Base-by-base conservation (phyloP, 2,113 vertebrate species). In the Shinisaurus crocodilurus region DNA sequence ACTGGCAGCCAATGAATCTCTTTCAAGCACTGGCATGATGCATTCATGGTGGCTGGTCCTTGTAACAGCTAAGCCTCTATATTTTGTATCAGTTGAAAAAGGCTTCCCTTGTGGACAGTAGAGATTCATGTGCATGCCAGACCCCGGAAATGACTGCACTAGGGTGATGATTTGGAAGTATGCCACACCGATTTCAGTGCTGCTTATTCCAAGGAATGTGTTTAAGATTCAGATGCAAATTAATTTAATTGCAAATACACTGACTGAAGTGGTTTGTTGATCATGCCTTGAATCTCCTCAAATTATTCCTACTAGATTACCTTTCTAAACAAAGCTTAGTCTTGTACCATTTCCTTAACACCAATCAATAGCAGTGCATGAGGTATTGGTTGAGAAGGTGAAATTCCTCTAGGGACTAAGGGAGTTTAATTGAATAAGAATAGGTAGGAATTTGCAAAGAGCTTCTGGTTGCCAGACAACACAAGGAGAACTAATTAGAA, bases 401-500 rank as follows among this genome's bases (percentile, higher is more conserved):
- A 50, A 37, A 29, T 89, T 27, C 40, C 82, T 92, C 1, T 6
- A 88, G 37, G 60, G 37, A 85, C 43, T 23, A 27, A 48, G n/a
- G 37, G 89, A 79, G 67, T 67, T 86, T 89, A 82, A 7, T 54
- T 83, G 70, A 37, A 84, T 45, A 70, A 86, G 0, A 63, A 1
- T 8, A n/a, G 60, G 25, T 37, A 86, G 32, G 5, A 27, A 81
- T 90, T 90, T 94, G 81, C 74, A 75, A 85, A 23, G 88, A 90
- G 7, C 48, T 82, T 1, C 8, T 25, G 85, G 16, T 81, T 90
- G 48, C 29, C 88, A 89, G 25, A 0, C 18, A 77, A 13, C 70
- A 74, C 27, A 57, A 40, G 9, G n/a, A 43, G 12, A 86, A 60
- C 1, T 40, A 67, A 60, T 85, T 77, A 25, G 48, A 90, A 90